These are phyloP conservation scores for Liposcelis brunnea DNA, from an alignment of 2,888 invertebrate species.

Conservation along the genomic window DNA sequence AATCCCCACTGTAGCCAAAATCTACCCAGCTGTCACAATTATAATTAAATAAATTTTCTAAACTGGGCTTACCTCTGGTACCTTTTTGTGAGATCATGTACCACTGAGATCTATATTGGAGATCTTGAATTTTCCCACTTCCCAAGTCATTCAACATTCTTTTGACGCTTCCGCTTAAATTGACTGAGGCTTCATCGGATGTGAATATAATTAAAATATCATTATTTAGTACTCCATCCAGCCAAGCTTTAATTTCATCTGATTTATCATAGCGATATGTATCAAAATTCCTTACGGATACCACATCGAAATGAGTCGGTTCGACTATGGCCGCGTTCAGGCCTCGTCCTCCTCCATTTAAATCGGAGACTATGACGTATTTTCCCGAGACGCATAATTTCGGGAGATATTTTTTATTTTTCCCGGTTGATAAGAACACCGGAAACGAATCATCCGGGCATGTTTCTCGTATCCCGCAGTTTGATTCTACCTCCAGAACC, in stretches of 20 bases:
- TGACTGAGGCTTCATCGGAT: conserved; percentile 35
- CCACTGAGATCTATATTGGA: conserved; percentile 36
- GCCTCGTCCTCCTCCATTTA: conserved; percentile 34
- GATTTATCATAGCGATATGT: conserved; percentile 28
- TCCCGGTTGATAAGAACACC: conserved; percentile 30
- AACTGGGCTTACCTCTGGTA: conserved; percentile 22
- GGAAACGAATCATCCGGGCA: conserved; percentile 27
- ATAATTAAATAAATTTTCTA: too few relatives aligned
- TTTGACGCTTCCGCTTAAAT: conserved; percentile 31
- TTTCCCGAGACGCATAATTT: conserved; percentile 33
- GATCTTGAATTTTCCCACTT: conserved; percentile 33
- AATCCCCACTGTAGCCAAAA: too few relatives aligned
- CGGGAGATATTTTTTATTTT: conserved; percentile 30
- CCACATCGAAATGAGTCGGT: conserved; percentile 25
- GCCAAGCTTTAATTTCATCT: conserved; percentile 21
- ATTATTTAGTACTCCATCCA: conserved; percentile 21
- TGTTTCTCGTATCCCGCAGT: conserved; percentile 28
- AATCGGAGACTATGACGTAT: conserved; percentile 25
- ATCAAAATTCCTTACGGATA: conserved; percentile 31
- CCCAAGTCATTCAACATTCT: conserved; percentile 31
- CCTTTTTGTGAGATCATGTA: conserved; percentile 33
- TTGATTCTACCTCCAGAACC: conserved; percentile 18
- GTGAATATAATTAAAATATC: conserved; percentile 33
- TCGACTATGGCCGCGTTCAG: conserved; percentile 33
- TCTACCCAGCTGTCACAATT: too few relatives aligned